These are phyloP conservation scores for Pyrgus malvae DNA, from an alignment of 2,888 invertebrate genomes.

Conservation along the genomic window DNA sequence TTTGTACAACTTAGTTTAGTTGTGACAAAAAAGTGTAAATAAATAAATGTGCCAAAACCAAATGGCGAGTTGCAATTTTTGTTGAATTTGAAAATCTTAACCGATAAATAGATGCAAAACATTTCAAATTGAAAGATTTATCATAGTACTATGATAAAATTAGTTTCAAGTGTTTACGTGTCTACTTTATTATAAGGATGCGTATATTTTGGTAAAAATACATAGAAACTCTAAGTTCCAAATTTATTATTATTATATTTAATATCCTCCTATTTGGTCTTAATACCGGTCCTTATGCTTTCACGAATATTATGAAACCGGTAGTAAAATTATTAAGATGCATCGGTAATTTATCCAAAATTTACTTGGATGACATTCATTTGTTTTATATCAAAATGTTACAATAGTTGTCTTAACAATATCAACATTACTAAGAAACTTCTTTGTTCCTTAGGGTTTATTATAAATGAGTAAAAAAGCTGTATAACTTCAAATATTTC, in stretches of 20 bases:
- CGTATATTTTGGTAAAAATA: constrained; percentile 25
- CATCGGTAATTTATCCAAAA: constrained; percentile 1
- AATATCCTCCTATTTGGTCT: constrained; percentile 21
- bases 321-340: constrained; percentile 10
- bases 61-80: constrained; percentile 24
- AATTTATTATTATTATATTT: constrained; percentile 20
- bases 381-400: constrained; percentile 2
- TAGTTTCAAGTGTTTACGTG: constrained; percentile 19
- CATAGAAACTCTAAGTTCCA: constrained; percentile 3
- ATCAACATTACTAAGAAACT: constrained; percentile 1
- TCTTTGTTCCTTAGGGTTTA: constrained; percentile 3
- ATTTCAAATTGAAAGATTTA: constrained; percentile 30
- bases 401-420: background rate
- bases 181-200: constrained; percentile 23
- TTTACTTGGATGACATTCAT: constrained; percentile 1
- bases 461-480: constrained; percentile 5
- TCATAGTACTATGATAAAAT: constrained; percentile 17
- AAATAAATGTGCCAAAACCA: constrained; percentile 8
- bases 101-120: constrained; percentile 17
- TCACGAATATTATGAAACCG: constrained; percentile 14
- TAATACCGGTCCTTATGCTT: constrained; percentile 3
- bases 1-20: no score
- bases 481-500: background rate
- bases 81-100: constrained; percentile 28
- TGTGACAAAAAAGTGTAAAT: background rate